These are phyloP conservation scores for Mormyrus hasselquistii DNA, from an alignment of 2,797 vertebrate species.

Conservation along the genomic window DNA sequence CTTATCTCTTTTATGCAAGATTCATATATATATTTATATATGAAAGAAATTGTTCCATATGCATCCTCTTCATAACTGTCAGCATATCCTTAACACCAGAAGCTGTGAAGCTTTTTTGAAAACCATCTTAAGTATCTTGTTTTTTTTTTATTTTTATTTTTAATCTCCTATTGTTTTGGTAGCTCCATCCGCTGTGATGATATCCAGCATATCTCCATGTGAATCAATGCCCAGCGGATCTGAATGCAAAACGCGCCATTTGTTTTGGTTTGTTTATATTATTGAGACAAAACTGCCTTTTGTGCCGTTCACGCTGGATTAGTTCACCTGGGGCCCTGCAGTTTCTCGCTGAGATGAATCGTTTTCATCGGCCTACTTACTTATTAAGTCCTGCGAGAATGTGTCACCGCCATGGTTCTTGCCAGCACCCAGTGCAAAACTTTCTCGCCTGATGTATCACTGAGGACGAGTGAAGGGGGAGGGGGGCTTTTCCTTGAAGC, in stretches of 20 bases:
- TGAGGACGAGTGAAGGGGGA: not conserved
- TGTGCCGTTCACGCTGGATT: not conserved
- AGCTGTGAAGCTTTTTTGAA: not conserved
- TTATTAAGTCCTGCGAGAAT: slow-evolving; percentile 8
- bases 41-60: not conserved
- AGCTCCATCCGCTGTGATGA: not conserved
- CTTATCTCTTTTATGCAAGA: slow-evolving; percentile 7
- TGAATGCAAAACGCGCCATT: not conserved
- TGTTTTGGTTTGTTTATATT: slow-evolving; percentile 11
- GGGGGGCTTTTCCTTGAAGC: not conserved
- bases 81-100: slow-evolving; percentile 10
- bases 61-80: not conserved
- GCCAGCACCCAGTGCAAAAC: not conserved
- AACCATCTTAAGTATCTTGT: slow-evolving; percentile 5
- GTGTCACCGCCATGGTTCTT: not conserved
- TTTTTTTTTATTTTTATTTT: not conserved
- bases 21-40: not conserved
- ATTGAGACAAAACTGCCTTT: slow-evolving; percentile 12
- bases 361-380: slow-evolving; percentile 11
- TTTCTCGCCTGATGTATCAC: not conserved
- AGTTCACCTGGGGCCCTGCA: slow-evolving; percentile 9
- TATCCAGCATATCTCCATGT: not conserved
- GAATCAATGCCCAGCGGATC: slow-evolving; percentile 9
- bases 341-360: not conserved
- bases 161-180: not conserved